Evolutionary conservation across 2,113 vertebrate genomes (phyloP).

Genomic region (Salvelinus sp.): DNA sequence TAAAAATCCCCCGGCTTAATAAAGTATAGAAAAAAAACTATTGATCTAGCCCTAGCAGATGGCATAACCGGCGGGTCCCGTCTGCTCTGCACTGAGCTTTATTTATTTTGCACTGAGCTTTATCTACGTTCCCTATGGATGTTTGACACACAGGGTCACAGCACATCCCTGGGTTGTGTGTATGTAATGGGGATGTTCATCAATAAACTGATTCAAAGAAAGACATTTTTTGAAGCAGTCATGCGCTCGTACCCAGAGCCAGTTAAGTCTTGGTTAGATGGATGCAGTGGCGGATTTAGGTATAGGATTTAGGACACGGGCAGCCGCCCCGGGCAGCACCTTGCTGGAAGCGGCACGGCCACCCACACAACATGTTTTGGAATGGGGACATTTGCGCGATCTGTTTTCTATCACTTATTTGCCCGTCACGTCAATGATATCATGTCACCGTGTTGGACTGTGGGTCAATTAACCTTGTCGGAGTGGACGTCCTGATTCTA

Average conservation of each 20-base stretch:
- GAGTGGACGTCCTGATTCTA: too few species aligned
- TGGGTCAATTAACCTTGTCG: too few species aligned
- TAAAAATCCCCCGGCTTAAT: constrained; percentile 46
- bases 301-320: too few species aligned
- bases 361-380: too few species aligned
- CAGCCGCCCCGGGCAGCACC: too few species aligned
- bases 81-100: constrained; percentile 32
- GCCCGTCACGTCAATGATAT: too few species aligned
- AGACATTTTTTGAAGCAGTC: not conserved
- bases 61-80: constrained; percentile 32
- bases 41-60: constrained; percentile 45
- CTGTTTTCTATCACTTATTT: too few species aligned
- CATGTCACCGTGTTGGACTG: too few species aligned
- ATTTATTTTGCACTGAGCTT: constrained; percentile 15
- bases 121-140: constrained; percentile 20
- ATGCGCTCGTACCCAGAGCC: not conserved
- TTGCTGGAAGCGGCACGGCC: too few species aligned
- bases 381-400: too few species aligned
- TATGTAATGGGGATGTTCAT: not conserved
- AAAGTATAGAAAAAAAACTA: constrained; percentile 17
- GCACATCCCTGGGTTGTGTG: not conserved
- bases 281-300: not conserved
- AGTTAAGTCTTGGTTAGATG: not conserved
- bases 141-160: constrained; percentile 6
- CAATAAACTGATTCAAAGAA: not conserved